Conservation (phyloP, 2,113 vertebrate genomes). For the Cephalopholis sonnerati region DNA sequence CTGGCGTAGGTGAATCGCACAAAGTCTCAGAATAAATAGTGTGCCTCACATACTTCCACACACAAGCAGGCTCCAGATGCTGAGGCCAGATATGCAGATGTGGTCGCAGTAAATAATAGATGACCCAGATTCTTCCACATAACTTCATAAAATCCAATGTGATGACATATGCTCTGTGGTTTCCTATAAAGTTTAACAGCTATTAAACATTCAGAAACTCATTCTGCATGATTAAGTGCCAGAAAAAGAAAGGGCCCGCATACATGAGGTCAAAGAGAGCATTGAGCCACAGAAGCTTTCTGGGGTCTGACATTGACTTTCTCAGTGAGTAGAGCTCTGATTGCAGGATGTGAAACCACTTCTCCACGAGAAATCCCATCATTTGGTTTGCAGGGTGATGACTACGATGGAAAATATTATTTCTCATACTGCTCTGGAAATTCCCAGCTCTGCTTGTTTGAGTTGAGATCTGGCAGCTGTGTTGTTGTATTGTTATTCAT, state of each 20-base stretch:
- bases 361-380: background rate
- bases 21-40: background rate
- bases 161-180: background rate
- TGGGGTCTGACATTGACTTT: background rate
- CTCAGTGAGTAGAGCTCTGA: background rate
- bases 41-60: background rate
- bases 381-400: background rate
- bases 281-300: background rate
- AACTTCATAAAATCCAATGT: background rate
- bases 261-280: background rate
- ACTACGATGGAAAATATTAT: background rate
- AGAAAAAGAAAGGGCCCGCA: background rate
- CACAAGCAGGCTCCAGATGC: background rate
- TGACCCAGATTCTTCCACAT: constrained; percentile 11
- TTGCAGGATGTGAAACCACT: background rate
- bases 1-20: no score
- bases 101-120: background rate
- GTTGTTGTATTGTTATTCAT: background rate
- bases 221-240: background rate
- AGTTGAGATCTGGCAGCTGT: background rate
- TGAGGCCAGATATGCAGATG: constrained; percentile 4
- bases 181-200: background rate
- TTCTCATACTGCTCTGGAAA: background rate
- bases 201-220: background rate
- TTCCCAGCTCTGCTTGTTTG: background rate